Percentiles rank a stretch among this genome's conserved stretches.
Conservation (phyloP, 2,888 invertebrate genomes). For the Pilophorus perplexus region DNA sequence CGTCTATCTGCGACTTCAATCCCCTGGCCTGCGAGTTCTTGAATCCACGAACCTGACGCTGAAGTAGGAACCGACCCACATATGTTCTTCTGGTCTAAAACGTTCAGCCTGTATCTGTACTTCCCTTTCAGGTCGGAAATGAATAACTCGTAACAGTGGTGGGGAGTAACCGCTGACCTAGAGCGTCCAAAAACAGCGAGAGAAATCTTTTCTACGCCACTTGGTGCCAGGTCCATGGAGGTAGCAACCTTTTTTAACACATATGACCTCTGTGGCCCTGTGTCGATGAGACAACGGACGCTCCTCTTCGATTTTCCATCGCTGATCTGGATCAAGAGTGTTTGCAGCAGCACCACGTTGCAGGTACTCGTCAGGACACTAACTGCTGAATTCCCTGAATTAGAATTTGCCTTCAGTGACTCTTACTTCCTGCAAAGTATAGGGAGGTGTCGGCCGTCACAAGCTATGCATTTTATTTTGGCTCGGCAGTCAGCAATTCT, state of each 20-base stretch:
- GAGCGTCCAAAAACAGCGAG: constrained; percentile 21
- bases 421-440: background rate
- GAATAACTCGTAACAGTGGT: background rate
- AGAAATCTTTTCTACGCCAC: background rate
- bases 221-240: background rate
- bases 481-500: background rate
- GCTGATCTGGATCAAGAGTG: constrained; percentile 7
- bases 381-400: background rate
- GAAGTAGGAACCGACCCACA: constrained; percentile 7
- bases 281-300: constrained; percentile 15
- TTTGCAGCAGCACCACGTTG: constrained; percentile 2
- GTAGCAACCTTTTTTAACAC: background rate
- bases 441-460: too few species aligned
- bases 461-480: background rate
- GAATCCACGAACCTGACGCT: constrained; percentile 5
- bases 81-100: constrained; percentile 5
- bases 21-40: background rate
- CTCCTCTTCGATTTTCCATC: background rate
- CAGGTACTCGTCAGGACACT: background rate
- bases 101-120: background rate
- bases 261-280: constrained; percentile 22
- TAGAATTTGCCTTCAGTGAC: background rate
- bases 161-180: background rate
- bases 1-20: background rate
- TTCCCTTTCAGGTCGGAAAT: background rate